Evolutionary conservation across 2,888 invertebrate species (phyloP).

Genomic region (Meandrusa payeni): DNA sequence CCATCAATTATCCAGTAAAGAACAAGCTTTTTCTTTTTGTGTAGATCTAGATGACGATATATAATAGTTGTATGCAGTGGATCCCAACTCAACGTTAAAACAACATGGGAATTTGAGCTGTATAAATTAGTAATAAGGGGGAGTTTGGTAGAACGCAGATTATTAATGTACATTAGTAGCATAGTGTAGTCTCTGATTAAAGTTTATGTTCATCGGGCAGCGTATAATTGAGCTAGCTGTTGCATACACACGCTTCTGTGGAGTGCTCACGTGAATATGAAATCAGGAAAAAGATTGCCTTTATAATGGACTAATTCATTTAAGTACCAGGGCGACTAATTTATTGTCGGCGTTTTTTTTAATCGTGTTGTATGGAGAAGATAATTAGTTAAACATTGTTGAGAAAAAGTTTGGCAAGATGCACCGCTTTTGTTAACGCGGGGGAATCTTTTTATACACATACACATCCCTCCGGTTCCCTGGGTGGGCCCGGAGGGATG

Average conservation of each 20-base stretch:
- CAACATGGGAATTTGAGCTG: constrained; percentile 1
- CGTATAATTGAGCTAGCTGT: constrained; percentile 13
- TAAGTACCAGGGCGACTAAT: too few species aligned
- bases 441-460: too few species aligned
- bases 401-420: too few species aligned
- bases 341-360: too few species aligned
- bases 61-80: constrained; percentile 11
- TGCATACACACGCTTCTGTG: not conserved
- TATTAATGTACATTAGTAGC: not conserved
- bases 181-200: constrained; percentile 18
- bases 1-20: constrained; percentile 19
- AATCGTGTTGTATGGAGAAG: too few species aligned
- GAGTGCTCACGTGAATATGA: not conserved
- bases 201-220: constrained; percentile 16
- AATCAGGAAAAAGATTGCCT: constrained; percentile 1
- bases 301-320: too few species aligned
- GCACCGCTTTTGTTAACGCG: too few species aligned
- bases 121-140: constrained; percentile 2
- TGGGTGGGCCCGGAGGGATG: too few species aligned
- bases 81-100: not conserved
- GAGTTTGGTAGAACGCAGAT: not conserved
- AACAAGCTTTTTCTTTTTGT: constrained; percentile 9
- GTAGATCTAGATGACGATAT: constrained; percentile 21
- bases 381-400: too few species aligned
- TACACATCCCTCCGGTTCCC: too few species aligned